Evolutionary conservation across 2,113 vertebrate genomes (phyloP).

Genomic region (Pipa parva): DNA sequence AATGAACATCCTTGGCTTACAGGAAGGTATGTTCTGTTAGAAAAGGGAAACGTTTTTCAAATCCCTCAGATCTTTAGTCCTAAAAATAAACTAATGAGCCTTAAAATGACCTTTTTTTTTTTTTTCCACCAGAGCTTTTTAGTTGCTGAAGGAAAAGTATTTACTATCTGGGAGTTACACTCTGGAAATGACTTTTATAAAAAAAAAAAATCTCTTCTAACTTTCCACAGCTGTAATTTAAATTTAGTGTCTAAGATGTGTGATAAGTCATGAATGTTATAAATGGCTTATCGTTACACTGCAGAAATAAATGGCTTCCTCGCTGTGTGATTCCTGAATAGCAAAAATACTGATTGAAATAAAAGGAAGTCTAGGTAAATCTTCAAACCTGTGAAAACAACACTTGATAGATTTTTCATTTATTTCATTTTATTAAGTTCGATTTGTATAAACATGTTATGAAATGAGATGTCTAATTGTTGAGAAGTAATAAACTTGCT

Average conservation of each 20-base stretch:
- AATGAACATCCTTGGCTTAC: slow-evolving; percentile 67
- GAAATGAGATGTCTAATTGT: too few relatives aligned
- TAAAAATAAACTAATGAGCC: slow-evolving; percentile 79
- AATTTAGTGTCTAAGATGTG: slow-evolving; percentile 38
- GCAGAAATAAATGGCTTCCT: neutral
- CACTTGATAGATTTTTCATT: too few relatives aligned
- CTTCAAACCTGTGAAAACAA: too few relatives aligned
- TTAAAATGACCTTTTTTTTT: slow-evolving; percentile 64
- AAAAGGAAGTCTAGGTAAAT: too few relatives aligned
- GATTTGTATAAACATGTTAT: too few relatives aligned
- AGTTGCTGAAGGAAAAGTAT: slow-evolving; percentile 66
- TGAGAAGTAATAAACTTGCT: too few relatives aligned
- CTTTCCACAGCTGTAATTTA: slow-evolving; percentile 60
- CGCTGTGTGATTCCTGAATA: too few relatives aligned
- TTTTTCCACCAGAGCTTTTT: slow-evolving; percentile 47
- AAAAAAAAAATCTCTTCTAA: slow-evolving; percentile 60
- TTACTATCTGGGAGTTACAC: slow-evolving; percentile 70
- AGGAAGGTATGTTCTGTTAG: slow-evolving; percentile 73
- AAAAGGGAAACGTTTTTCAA: slow-evolving; percentile 72
- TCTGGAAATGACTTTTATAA: slow-evolving; percentile 70
- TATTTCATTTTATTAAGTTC: too few relatives aligned
- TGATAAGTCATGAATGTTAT: slow-evolving; percentile 51
- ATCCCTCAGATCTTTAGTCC: slow-evolving; percentile 68
- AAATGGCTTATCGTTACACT: slow-evolving; percentile 45
- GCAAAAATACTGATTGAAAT: too few relatives aligned